These are phyloP conservation scores for Nineta flava DNA, from an alignment of 2,888 invertebrate species.

Conservation along the genomic window DNA sequence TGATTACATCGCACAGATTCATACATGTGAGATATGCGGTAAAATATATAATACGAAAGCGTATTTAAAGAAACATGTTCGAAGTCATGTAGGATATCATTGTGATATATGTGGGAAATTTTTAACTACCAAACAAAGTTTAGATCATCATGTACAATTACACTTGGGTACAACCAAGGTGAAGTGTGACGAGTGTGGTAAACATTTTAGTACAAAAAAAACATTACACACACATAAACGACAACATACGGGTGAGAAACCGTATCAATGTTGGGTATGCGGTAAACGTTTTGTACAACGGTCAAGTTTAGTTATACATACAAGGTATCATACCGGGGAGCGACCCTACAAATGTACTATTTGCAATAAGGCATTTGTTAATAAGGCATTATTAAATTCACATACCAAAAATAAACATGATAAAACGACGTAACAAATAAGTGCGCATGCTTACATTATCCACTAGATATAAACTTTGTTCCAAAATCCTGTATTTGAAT, in stretches of 20 bases:
- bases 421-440: slow-evolving; percentile 10
- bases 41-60: slow-evolving; percentile 16
- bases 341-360: slow-evolving; percentile 31
- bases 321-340: slow-evolving; percentile 34
- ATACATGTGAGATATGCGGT: slow-evolving; percentile 14
- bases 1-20: not conserved
- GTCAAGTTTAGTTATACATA: slow-evolving; percentile 30
- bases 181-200: slow-evolving; percentile 7
- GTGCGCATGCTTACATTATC: no score
- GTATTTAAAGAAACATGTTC: slow-evolving; percentile 16
- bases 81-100: slow-evolving; percentile 18
- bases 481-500: no score
- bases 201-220: slow-evolving; percentile 6
- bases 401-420: slow-evolving; percentile 36
- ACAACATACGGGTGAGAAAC: slow-evolving; percentile 11
- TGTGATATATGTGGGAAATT: slow-evolving; percentile 15
- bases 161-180: slow-evolving; percentile 7
- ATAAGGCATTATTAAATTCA: slow-evolving; percentile 36
- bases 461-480: no score
- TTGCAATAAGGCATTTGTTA: slow-evolving; percentile 35
- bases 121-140: slow-evolving; percentile 9
- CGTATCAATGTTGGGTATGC: slow-evolving; percentile 7
- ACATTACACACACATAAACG: slow-evolving; percentile 8
- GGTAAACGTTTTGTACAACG: slow-evolving; percentile 24
- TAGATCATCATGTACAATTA: slow-evolving; percentile 7